Evolutionary conservation across 1,140 invertebrate genomes (phyloP).

Genomic region (Pemphigus obesinymphae): DNA sequence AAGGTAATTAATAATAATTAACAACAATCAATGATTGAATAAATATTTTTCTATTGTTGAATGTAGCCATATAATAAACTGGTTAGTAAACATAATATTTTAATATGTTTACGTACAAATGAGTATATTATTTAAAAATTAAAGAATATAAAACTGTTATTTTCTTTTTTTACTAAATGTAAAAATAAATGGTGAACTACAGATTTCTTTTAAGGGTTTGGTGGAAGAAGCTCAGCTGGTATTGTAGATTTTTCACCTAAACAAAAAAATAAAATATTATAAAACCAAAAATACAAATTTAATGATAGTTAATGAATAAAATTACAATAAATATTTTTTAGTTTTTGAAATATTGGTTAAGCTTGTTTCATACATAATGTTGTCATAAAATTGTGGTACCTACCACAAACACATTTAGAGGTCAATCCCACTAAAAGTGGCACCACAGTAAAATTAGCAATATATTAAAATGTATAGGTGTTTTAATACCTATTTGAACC

Average conservation of each 20-base stretch:
- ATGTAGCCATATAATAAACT: background rate
- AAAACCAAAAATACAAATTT: background rate
- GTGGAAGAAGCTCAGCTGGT: background rate
- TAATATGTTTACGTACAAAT: background rate
- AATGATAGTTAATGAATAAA: too few species aligned
- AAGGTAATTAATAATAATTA: too few species aligned
- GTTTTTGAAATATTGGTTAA: too few species aligned
- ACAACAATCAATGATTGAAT: background rate
- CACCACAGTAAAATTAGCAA: too few species aligned
- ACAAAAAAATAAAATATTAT: background rate
- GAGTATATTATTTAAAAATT: background rate
- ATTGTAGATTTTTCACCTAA: constrained; percentile 10
- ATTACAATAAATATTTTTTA: too few species aligned
- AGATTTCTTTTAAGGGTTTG: background rate
- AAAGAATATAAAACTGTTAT: background rate
- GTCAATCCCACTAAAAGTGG: too few species aligned
- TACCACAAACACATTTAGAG: too few species aligned
- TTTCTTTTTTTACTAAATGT: background rate
- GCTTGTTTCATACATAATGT: too few species aligned
- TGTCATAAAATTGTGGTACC: too few species aligned
- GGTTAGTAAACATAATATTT: background rate
- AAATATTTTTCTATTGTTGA: background rate
- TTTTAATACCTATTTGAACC: too few species aligned
- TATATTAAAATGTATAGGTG: too few species aligned
- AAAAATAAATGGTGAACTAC: background rate